Base-by-base conservation (phyloP, 1,140 invertebrate species). In the Phocides pigmalion region DNA sequence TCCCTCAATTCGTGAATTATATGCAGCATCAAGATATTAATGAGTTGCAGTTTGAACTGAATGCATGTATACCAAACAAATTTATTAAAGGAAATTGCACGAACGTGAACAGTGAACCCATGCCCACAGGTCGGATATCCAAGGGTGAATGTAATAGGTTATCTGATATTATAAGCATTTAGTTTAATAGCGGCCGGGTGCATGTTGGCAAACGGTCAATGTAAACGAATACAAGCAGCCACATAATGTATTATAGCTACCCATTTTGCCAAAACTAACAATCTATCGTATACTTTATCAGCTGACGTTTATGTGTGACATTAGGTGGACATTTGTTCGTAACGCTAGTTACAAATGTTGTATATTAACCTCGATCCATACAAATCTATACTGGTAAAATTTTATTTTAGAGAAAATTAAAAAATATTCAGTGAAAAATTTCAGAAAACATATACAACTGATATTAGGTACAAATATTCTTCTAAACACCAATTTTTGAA, bases 161-260 rank as follows among this genome's bases (percentile, higher is more conserved):
- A 61, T 37, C 41, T 37, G 28, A 61, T 49, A 49, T 37, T 35
- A 49, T 32, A 61, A 61, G 56, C 56, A 61, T 61, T 49, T 49
- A 61, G 56, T 61, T 47, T 49, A 46, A 61, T 61, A 39, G 15
- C 53, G 9, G 15, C 11, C 17, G 54, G 4, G 32, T 61, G 42
- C 56, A 61, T 62, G 46, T 62, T 62, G 58, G 58, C 58, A 62
- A 61, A 50, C 58, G 46, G 47, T 62, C 58, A 61, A 62, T 50
- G 22, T 61, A 61, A 32, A 61, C 58, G 58, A 49, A 61, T 47
- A 47, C 56, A 35, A 47, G 14, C 15, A 9, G n/a, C 32, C 32
- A 39, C 32, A 61, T 49, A 61, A 47, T 39, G 32, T 61, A 49
- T 61, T 39, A 49, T 37, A 20, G 8, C 53, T n/a, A 35, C 19